Conservation (phyloP, 2,113 vertebrate species). For the Turdus rufiventris region DNA sequence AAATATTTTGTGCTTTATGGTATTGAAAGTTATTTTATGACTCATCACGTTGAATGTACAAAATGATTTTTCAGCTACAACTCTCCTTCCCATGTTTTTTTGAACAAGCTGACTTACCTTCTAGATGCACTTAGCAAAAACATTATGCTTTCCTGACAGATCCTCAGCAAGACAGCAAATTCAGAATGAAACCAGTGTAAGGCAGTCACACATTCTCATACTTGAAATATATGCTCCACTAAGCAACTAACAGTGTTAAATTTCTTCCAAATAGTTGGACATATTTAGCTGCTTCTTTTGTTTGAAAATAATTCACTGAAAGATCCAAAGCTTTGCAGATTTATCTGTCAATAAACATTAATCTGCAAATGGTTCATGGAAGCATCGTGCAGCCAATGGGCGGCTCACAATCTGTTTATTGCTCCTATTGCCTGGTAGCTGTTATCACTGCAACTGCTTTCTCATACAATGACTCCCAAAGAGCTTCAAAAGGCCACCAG, state of each 20-base stretch:
- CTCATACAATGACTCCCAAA: not conserved
- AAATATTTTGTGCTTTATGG: not conserved
- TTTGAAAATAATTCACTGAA: constrained; percentile 57
- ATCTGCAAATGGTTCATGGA: constrained; percentile 38
- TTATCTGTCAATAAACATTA: constrained; percentile 58
- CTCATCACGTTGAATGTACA: not conserved
- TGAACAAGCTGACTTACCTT: not conserved
- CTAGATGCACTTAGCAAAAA: not conserved
- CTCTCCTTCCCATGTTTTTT: not conserved
- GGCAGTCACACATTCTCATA: not conserved
- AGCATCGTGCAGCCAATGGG: constrained; percentile 21
- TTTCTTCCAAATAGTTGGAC: constrained; percentile 39
- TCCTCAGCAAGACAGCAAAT: not conserved
- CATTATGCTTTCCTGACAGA: not conserved
- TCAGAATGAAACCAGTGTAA: not conserved
- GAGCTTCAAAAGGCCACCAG: not conserved
- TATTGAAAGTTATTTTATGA: not conserved
- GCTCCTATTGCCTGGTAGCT: constrained; percentile 24
- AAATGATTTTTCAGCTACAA: not conserved
- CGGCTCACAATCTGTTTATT: constrained; percentile 32
- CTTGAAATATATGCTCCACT: constrained; percentile 10
- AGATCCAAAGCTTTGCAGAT: constrained; percentile 46
- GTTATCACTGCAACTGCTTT: constrained; percentile 10
- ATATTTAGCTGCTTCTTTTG: constrained; percentile 50
- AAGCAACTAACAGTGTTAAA: constrained; percentile 29